Evolutionary conservation across 2,888 invertebrate genomes (phyloP), one percentile per base, ranked within the genome.

Genomic region (Clusia tigrina): DNA sequence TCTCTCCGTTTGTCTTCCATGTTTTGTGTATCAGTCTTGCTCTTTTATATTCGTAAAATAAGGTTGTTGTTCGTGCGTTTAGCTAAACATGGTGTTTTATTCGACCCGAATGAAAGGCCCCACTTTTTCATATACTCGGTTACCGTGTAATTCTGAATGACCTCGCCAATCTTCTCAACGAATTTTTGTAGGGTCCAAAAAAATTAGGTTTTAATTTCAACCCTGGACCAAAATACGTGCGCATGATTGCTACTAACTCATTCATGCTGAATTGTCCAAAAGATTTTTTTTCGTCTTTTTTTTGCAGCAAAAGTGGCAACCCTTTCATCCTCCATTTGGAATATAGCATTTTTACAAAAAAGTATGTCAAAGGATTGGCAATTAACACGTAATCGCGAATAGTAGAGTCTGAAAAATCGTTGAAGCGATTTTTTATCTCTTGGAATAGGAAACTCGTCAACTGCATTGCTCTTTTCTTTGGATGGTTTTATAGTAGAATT

Each of bases 371-470:
- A 2, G 48, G 63, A 17, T 57, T 63, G 1, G 60, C 60, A 12
- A 60, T 23, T 1, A 46, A 15, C 0, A 64, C 61, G 15, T 46
- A 63, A 10, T 25, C 32, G 2, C 32, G 15, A 20, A 66, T 46
- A 48, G 67, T 68, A 38, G 9, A 70, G 26, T 3, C 68, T 68
- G 10, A 68, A 57, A 63, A 63, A 68, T 42, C 67, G 55, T 53
- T 70, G 66, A 32, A 70, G 38, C 2, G 58, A 58, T 53, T 69
- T 68, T 52, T 63, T 55, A 18, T 67, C 63, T 12, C 20, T 55
- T 9, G 68, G 66, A n/a, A 54, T 20, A 15, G 67, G 63, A 51
- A 67, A 67, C 10, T 65, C 37, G 25, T 54, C 42, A 17, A 68
- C 55, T n/a, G 67, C 67, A 48, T 32, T 56, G 3, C 60, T 60